These are phyloP conservation scores for Trichosurus vulpecula DNA, from an alignment of 2,797 vertebrate species.

Conservation along the genomic window DNA sequence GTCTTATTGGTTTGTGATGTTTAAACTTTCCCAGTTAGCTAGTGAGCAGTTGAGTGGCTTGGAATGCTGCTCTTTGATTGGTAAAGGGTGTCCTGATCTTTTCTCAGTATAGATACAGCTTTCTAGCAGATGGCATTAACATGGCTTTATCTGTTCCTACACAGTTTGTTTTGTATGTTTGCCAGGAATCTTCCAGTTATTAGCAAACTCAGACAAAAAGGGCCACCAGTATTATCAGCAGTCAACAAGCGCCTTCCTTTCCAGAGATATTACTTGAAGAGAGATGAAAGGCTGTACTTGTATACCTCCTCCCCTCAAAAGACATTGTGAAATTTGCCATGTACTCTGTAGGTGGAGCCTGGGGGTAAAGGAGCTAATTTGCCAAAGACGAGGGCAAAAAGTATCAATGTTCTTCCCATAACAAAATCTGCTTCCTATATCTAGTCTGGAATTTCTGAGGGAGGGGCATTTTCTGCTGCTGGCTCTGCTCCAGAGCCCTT, in stretches of 20 bases:
- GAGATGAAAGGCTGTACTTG: background rate
- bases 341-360: conserved; percentile 29
- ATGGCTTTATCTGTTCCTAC: conserved; percentile 65
- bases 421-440: background rate
- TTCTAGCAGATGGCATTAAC: conserved; percentile 62
- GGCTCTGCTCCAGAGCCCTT: background rate
- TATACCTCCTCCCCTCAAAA: background rate
- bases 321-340: background rate
- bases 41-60: background rate
- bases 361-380: background rate
- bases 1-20: background rate
- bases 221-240: conserved; percentile 55
- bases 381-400: conserved; percentile 1
- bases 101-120: conserved; percentile 54
- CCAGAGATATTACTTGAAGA: background rate
- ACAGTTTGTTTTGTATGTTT: conserved; percentile 62
- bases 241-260: conserved; percentile 51
- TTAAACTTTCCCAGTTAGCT: background rate
- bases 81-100: conserved; percentile 43
- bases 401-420: background rate
- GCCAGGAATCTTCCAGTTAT: conserved; percentile 70
- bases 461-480: background rate
- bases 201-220: conserved; percentile 69
- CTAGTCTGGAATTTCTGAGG: background rate
- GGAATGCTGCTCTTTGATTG: background rate